Evolutionary conservation across 1,140 invertebrate genomes (phyloP).

Genomic region (Cataglyphis hispanica): DNA sequence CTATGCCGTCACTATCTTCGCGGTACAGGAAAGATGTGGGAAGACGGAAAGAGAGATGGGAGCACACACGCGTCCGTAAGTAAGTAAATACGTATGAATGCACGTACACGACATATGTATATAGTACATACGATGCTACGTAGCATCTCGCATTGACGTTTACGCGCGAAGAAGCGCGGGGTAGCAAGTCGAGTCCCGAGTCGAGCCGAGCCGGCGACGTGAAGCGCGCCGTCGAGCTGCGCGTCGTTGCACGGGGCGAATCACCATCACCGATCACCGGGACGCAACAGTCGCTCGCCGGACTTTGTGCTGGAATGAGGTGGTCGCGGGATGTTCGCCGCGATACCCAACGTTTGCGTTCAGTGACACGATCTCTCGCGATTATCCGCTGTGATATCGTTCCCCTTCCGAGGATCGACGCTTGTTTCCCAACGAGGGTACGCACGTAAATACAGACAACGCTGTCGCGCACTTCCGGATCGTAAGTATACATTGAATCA

Average conservation of each 20-base stretch:
- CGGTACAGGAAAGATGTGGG: background rate
- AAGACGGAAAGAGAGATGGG: background rate
- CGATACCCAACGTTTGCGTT: slow-evolving; percentile 28
- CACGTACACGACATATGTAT: background rate
- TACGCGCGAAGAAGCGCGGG: slow-evolving; percentile 68
- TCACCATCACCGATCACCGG: slow-evolving; percentile 51
- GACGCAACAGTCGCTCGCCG: slow-evolving; percentile 78
- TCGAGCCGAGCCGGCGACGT: slow-evolving; percentile 25
- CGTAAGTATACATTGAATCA: slow-evolving; percentile 18
- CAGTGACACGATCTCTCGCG: slow-evolving; percentile 47
- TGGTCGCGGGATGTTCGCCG: slow-evolving; percentile 41
- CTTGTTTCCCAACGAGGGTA: background rate
- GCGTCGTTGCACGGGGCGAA: slow-evolving; percentile 1
- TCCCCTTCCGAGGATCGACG: background rate
- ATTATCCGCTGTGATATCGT: slow-evolving; percentile 26
- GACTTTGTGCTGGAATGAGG: slow-evolving; percentile 65
- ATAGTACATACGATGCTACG: background rate
- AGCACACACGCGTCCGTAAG: background rate
- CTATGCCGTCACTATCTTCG: background rate
- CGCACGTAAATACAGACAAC: background rate
- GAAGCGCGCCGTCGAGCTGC: background rate
- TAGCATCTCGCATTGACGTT: slow-evolving; percentile 74
- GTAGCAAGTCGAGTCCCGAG: slow-evolving; percentile 49
- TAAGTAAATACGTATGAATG: background rate
- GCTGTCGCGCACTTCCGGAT: slow-evolving; percentile 19